These are phyloP conservation scores for Bucco capensis DNA, from an alignment of 2,113 vertebrate genomes.

Conservation along the genomic window DNA sequence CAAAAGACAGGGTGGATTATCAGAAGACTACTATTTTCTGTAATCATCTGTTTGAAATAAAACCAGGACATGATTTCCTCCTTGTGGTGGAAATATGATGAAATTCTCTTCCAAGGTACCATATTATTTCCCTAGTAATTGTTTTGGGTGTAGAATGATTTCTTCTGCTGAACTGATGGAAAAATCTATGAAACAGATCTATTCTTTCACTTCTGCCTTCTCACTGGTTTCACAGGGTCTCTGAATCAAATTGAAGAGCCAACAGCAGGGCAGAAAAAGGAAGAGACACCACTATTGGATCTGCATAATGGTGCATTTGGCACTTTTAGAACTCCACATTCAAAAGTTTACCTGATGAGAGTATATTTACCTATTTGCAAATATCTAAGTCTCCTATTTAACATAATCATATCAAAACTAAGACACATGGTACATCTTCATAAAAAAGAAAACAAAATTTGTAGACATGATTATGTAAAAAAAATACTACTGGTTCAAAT, in stretches of 20 bases:
- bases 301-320: neutral
- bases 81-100: neutral
- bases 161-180: neutral
- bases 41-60: neutral
- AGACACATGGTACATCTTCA: neutral
- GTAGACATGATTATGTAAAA: neutral
- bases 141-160: neutral
- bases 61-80: neutral
- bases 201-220: neutral
- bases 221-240: neutral
- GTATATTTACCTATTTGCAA: neutral
- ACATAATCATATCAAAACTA: neutral
- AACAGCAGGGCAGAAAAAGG: neutral
- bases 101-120: neutral
- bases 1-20: accelerated
- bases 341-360: neutral
- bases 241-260: neutral
- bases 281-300: neutral
- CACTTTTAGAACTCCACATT: neutral
- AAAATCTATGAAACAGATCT: neutral
- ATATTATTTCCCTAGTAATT: neutral
- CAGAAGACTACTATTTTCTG: neutral
- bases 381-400: neutral
- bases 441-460: neutral
- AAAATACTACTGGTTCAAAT: neutral